phyloP scores from a whole-genome alignment of 2,797 vertebrate genomes.

The Mormyrops attenuatus region DNA sequence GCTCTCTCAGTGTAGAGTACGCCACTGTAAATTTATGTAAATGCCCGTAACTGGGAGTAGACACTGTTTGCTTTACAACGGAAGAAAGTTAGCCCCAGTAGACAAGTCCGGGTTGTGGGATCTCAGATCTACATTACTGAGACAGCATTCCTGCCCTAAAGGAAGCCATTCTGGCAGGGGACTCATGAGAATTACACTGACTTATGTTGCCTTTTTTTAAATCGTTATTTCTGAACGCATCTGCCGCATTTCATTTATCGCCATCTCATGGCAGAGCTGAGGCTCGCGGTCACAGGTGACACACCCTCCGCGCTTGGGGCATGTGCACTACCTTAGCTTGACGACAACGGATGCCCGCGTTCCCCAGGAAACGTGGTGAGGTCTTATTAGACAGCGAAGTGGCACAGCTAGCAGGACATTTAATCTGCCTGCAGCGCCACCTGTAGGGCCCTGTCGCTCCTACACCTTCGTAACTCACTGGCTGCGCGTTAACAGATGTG shows the following conservation, averaged over 20 bases:
- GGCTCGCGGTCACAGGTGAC: slow-evolving; percentile 20
- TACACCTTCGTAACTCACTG: neutral
- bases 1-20: neutral
- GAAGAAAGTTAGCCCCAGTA: neutral
- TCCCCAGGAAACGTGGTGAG: neutral
- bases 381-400: slow-evolving; percentile 8
- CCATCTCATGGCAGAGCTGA: slow-evolving; percentile 17
- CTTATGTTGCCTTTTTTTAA: slow-evolving; percentile 29
- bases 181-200: slow-evolving; percentile 37
- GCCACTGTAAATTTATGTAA: slow-evolving; percentile 9
- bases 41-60: neutral
- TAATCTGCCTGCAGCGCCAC: neutral
- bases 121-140: slow-evolving; percentile 21
- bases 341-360: neutral
- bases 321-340: neutral
- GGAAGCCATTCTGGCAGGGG: slow-evolving; percentile 28
- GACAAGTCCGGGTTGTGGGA: neutral
- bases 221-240: slow-evolving; percentile 11
- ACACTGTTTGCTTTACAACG: slow-evolving; percentile 12
- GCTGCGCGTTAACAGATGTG: neutral
- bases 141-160: slow-evolving; percentile 25
- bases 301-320: slow-evolving; percentile 3
- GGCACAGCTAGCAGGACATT: neutral
- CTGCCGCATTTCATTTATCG: slow-evolving; percentile 24
- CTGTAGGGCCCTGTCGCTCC: neutral